Percentiles rank a stretch among this genome's conserved stretches.
Evolutionary conservation across 1,140 invertebrate species (phyloP).

Genomic region (Mya arenaria): DNA sequence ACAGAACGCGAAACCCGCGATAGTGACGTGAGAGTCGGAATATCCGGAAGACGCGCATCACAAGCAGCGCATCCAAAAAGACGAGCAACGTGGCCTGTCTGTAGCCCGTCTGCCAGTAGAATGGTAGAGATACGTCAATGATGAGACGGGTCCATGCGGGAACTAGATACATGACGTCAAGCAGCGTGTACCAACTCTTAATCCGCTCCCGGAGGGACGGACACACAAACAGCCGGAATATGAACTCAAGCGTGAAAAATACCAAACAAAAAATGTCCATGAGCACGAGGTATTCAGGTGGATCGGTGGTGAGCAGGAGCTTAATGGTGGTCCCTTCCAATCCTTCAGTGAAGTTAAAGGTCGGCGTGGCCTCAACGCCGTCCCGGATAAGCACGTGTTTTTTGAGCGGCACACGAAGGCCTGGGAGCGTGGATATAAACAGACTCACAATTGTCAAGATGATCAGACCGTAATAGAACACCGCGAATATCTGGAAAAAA

Average conservation of each 20-base stretch:
- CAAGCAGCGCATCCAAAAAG: slow-evolving; percentile 33
- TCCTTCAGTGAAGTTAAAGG: slow-evolving; percentile 12
- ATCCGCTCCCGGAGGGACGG: slow-evolving; percentile 27
- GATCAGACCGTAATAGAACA: slow-evolving; percentile 43
- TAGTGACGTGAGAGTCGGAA: slow-evolving; percentile 47
- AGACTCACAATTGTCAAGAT: slow-evolving; percentile 42
- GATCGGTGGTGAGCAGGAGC: slow-evolving; percentile 20
- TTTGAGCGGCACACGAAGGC: slow-evolving; percentile 29
- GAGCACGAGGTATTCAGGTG: slow-evolving; percentile 20
- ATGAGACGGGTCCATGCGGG: slow-evolving; percentile 37
- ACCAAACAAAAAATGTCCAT: slow-evolving; percentile 74
- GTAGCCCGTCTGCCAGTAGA: slow-evolving; percentile 36
- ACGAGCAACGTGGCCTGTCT: slow-evolving; percentile 1
- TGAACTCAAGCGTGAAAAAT: slow-evolving; percentile 80
- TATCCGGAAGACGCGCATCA: slow-evolving; percentile 46
- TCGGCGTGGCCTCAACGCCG: background rate
- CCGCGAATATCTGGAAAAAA: slow-evolving; percentile 44
- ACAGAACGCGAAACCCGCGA: slow-evolving; percentile 42
- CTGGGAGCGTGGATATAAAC: slow-evolving; percentile 30
- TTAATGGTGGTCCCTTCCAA: slow-evolving; percentile 26
- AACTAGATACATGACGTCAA: slow-evolving; percentile 36
- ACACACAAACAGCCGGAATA: slow-evolving; percentile 69
- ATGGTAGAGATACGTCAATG: slow-evolving; percentile 13
- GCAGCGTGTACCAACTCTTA: slow-evolving; percentile 33
- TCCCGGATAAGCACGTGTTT: slow-evolving; percentile 21